Conservation (phyloP, 2,113 vertebrate genomes). For the Podocnemis expansa region DNA sequence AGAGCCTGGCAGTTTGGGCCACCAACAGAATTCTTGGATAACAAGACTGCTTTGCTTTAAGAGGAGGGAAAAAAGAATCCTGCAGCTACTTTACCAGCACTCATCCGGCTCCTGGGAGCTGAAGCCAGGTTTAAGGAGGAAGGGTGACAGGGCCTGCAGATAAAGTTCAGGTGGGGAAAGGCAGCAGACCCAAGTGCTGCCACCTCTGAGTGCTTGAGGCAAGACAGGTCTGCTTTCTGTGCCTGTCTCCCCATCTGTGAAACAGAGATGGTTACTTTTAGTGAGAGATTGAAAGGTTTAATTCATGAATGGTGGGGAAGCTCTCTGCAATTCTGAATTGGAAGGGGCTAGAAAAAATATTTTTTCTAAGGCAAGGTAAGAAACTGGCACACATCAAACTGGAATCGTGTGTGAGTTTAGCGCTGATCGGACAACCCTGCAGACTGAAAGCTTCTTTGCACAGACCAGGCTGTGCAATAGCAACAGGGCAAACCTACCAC, state of each 20-base stretch:
- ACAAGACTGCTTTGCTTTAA: neutral
- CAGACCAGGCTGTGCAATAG: neutral
- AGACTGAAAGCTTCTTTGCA: neutral
- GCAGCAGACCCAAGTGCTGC: neutral
- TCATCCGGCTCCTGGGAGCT: neutral
- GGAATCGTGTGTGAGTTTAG: neutral
- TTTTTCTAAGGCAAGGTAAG: neutral
- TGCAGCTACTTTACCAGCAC: neutral
- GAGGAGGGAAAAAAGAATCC: neutral
- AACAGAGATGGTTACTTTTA: neutral
- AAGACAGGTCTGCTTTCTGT: neutral
- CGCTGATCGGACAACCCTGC: neutral
- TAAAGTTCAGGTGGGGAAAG: neutral
- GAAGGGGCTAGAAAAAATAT: neutral
- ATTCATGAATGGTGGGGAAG: neutral
- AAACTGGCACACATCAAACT: neutral
- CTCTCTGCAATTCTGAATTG: neutral
- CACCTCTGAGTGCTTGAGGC: neutral
- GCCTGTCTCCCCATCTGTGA: neutral
- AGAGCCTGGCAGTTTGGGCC: neutral
- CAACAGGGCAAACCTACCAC: neutral
- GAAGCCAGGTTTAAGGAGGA: neutral
- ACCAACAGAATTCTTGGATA: slow-evolving; percentile 26
- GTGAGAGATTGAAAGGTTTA: neutral
- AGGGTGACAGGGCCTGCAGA: neutral